Conservation (phyloP, 2,113 vertebrate genomes). For the Gymnobelideus leadbeateri region DNA sequence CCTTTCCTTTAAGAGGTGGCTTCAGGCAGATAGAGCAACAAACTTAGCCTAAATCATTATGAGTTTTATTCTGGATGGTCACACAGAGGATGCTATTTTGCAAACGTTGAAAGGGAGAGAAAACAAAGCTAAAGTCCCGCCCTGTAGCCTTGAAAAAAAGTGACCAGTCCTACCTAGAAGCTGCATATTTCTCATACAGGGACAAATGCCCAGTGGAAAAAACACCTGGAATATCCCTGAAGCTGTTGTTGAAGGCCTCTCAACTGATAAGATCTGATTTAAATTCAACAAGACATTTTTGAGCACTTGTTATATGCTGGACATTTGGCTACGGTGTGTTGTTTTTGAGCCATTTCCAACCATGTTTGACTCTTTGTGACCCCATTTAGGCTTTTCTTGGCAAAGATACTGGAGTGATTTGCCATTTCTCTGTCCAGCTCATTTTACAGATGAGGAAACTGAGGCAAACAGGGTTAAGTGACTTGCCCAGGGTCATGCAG, state of each 20-base stretch:
- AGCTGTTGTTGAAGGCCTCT: not conserved
- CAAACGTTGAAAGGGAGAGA: slow-evolving; percentile 37
- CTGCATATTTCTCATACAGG: not conserved
- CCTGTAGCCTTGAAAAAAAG: not conserved
- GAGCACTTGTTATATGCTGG: not conserved
- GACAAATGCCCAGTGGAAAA: not conserved
- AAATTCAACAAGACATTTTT: not conserved
- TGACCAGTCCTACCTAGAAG: not conserved
- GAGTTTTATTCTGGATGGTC: slow-evolving; percentile 20
- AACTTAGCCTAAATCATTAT: slow-evolving; percentile 18
- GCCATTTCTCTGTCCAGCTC: not conserved
- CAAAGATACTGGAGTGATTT: not conserved
- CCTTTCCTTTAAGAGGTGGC: slow-evolving; percentile 59
- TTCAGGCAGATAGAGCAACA: slow-evolving; percentile 52
- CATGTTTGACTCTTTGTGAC: not conserved
- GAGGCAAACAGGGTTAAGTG: not conserved
- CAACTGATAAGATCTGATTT: not conserved
- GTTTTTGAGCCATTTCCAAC: not conserved
- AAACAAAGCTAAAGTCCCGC: slow-evolving; percentile 20
- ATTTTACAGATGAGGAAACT: not conserved
- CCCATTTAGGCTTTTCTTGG: not conserved
- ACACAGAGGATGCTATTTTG: not conserved
- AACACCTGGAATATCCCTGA: not conserved
- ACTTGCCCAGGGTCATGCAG: not conserved
- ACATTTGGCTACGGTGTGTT: not conserved